Evolutionary conservation across 2,113 vertebrate genomes (phyloP).

Genomic region (cat (Felis catus)): F.catus_Fca126_mat1.0 CM031417.1:137146501-137147000

Average conservation of each 20-base stretch:
- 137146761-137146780: not conserved
- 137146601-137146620: not conserved
- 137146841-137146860: no score
- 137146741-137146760: not conserved
- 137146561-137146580: not conserved
- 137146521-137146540: not conserved
- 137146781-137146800: no score
- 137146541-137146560: accelerated
- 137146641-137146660: not conserved
- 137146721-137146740: not conserved
- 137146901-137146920: not conserved
- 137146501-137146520: conserved; percentile 63
- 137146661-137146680: not conserved
- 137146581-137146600: not conserved
- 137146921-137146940: not conserved
- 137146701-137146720: not conserved
- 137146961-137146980: accelerated
- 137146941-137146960: accelerated
- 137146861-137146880: no score
- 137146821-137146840: accelerated
- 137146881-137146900: not conserved
- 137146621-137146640: not conserved
- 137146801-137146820: accelerated
- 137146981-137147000: accelerated
- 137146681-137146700: not conserved